Evolutionary conservation across 1,140 invertebrate species (phyloP), one percentile per base, ranked within the genome.

Genomic region (Acromyrmex heyeri): DNA sequence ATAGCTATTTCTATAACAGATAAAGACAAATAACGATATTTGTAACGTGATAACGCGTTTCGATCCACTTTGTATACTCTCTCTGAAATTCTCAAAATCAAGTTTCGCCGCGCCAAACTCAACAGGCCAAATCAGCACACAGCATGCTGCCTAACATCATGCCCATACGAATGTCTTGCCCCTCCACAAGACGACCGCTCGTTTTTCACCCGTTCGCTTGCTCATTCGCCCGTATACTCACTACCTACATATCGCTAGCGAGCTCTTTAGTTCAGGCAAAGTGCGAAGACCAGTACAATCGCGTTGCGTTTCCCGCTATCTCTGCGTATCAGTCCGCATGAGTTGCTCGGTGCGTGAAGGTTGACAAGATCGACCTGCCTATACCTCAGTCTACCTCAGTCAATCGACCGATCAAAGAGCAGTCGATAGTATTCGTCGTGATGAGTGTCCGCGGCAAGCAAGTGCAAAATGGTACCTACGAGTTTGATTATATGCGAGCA

Each of bases 401-500:
- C 64, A 27, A 38, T 21, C 44, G 27, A 8, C 48, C 65, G 78
- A 59, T 53, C 57, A 76, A 85, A 76, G 57, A 76, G 44, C 27
- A 61, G 21, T 27, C 50, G 34, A 61, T 24, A 85, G 21, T 12
- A 18, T 18, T 53, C 21, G 24, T 2, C 62, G 69, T 44, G 27
- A 94, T 93, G 93, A 93, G 88, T 65, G 75, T 87, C 10, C 86
- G 86, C 34, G 92, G 89, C n/a, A 95, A 95, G 72, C 88, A 91
- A 73, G 91, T 88, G 67, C 85, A 93, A 81, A 93, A 93, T 89
- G 93, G 91, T 30, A 86, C 92, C 30, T 93, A 95, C 81, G 95
- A 96, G 89, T 95, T 95, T 86, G 91, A 93, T 70, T 96, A 96
- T 81, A 95, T 96, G 90, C 94, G 96, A 75, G 93, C 94, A 72